Evolutionary conservation across 2,113 vertebrate species (phyloP).

Genomic region (Cettia cetti): DNA sequence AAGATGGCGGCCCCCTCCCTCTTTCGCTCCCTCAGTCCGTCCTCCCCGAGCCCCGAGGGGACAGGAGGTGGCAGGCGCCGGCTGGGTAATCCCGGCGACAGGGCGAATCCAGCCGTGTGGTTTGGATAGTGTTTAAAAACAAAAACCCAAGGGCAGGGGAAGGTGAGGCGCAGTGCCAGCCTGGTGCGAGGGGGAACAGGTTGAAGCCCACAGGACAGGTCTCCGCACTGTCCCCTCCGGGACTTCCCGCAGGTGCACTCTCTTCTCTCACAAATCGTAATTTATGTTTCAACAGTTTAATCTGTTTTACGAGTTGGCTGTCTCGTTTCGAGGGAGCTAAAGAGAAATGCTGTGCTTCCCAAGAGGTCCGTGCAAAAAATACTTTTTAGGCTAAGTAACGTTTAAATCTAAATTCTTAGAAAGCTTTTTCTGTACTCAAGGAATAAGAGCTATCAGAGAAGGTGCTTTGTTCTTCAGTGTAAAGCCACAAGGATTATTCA

Average conservation of each 20-base stretch:
- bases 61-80: background rate
- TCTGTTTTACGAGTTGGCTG: background rate
- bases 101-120: background rate
- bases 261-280: background rate
- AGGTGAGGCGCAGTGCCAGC: background rate
- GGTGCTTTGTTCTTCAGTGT: background rate
- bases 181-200: background rate
- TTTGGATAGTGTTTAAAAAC: background rate
- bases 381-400: background rate
- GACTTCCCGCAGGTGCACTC: background rate
- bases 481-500: background rate
- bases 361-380: background rate
- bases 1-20: constrained; percentile 28
- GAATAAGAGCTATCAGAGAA: background rate
- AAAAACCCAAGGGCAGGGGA: background rate
- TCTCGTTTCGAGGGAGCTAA: background rate
- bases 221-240: accelerated
- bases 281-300: background rate
- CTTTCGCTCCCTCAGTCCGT: background rate
- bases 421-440: background rate
- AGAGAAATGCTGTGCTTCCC: background rate
- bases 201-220: background rate
- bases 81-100: background rate
- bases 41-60: background rate
- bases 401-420: background rate